Evolutionary conservation across 2,888 invertebrate species (phyloP).

Genomic region (Ormyrus pomaceus): DNA sequence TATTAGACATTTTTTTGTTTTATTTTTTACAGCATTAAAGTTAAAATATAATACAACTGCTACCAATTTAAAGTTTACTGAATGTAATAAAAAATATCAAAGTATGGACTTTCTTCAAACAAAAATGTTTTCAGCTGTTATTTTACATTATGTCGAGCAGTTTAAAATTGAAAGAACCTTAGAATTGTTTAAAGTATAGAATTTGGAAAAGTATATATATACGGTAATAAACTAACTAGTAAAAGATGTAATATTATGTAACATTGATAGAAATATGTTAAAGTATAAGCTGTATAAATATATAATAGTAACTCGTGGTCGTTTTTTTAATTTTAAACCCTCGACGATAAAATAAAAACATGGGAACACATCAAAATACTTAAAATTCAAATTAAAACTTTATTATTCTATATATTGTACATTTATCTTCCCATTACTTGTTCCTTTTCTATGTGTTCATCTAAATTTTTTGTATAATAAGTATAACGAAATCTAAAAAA

Average conservation of each 20-base stretch:
- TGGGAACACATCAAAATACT: constrained; percentile 56
- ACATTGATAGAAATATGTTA: constrained; percentile 35
- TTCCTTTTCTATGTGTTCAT: constrained; percentile 55
- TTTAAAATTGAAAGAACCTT: constrained; percentile 50
- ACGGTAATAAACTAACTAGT: constrained; percentile 33
- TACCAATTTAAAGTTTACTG: background rate
- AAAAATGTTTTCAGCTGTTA: constrained; percentile 27
- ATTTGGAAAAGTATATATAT: constrained; percentile 18
- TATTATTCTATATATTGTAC: constrained; percentile 43
- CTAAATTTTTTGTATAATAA: constrained; percentile 44
- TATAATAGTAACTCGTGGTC: constrained; percentile 19
- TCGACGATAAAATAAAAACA: constrained; percentile 45
- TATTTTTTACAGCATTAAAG: background rate
- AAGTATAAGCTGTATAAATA: constrained; percentile 49
- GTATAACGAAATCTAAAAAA: constrained; percentile 44
- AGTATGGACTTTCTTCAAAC: background rate
- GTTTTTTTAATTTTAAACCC: constrained; percentile 52
- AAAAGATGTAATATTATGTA: constrained; percentile 35
- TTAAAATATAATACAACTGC: too few relatives aligned
- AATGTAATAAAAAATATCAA: background rate
- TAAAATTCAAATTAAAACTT: constrained; percentile 50
- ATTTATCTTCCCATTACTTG: constrained; percentile 58
- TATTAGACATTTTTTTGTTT: background rate
- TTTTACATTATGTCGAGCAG: constrained; percentile 35
- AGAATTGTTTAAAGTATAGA: constrained; percentile 33